A percentile compares a stretch with the other conserved stretches of the same genome.
phyloP scores from a whole-genome alignment of 2,797 vertebrate species.

The Microctenopoma stevenorrisi region DNA sequence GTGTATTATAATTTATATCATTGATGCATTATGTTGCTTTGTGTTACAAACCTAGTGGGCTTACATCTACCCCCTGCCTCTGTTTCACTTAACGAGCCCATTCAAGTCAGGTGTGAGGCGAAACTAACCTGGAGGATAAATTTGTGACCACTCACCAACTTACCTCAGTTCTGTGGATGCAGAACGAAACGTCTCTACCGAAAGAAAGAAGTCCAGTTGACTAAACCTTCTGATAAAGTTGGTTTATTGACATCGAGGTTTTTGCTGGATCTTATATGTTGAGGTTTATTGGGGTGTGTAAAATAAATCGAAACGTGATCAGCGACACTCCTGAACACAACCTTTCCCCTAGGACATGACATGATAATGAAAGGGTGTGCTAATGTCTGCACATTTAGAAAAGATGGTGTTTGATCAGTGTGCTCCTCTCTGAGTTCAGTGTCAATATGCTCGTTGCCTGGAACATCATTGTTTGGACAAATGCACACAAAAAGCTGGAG shows the following conservation, averaged over 20 bases:
- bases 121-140: too few species aligned
- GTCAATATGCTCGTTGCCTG: background rate
- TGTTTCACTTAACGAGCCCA: too few species aligned
- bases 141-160: too few species aligned
- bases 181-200: too few species aligned
- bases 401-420: background rate
- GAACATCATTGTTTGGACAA: constrained; percentile 16
- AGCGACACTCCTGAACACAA: background rate
- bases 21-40: constrained; percentile 1
- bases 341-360: background rate
- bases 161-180: too few species aligned
- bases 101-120: too few species aligned
- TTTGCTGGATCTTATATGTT: constrained; percentile 1
- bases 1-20: background rate
- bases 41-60: background rate
- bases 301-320: background rate
- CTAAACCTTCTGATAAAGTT: too few species aligned
- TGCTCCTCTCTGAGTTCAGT: background rate
- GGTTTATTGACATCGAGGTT: background rate
- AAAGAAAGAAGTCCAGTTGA: too few species aligned
- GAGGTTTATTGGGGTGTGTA: background rate
- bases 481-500: background rate
- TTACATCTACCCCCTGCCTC: too few species aligned
- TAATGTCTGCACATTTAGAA: background rate
- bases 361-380: background rate